Evolutionary conservation across 2,888 invertebrate species (phyloP), one percentile per base, ranked within the genome.

Genomic region (Chloromyia formosa): DNA sequence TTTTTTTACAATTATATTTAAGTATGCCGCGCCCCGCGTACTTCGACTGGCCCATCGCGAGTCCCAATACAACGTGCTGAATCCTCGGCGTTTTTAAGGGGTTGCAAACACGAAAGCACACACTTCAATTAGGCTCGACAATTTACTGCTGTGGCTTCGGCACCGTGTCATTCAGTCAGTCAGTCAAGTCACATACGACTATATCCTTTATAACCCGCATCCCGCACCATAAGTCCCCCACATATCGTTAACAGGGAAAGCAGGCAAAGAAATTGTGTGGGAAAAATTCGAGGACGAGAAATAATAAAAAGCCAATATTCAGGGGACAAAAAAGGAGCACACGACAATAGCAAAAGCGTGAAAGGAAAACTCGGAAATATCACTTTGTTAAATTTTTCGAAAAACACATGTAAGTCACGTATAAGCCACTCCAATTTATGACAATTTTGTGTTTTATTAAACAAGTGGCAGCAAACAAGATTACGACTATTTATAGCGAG

Each of bases 381-480:
- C 64, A 64, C 64, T 45, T 66, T 49, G 66, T 20, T 66, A 40
- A 40, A 16, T 40, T 62, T 62, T 16, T 16, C 68, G 53, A 27
- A 23, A 35, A 69, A 69, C 68, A 69, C 68, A 69, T 69, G 71
- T 71, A 18, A 56, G 58, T 71, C 71, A 56, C 71, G 71, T 71
- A 71, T 71, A 4, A 35, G 71, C 18, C 56, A 71, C 56, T 35
- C 2, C 20, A 71, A 71, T 56, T 71, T 56, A 56, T 16, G 69
- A 27, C 54, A 66, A 22, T 66, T 3, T 49, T 49, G 27, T 35
- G 27, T 35, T 35, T 35, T 35, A 35, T 35, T 2, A 7, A 35
- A 35, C 27, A 35, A 7, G 7, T 7, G 27, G 27, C n/a, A 35
- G 2, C 27, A 4, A 35, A 35, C 27, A 2, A 35, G 27, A 35